These are phyloP conservation scores for Reticulitermes lucifugus DNA, from an alignment of 2,888 invertebrate genomes.

Conservation along the genomic window DNA sequence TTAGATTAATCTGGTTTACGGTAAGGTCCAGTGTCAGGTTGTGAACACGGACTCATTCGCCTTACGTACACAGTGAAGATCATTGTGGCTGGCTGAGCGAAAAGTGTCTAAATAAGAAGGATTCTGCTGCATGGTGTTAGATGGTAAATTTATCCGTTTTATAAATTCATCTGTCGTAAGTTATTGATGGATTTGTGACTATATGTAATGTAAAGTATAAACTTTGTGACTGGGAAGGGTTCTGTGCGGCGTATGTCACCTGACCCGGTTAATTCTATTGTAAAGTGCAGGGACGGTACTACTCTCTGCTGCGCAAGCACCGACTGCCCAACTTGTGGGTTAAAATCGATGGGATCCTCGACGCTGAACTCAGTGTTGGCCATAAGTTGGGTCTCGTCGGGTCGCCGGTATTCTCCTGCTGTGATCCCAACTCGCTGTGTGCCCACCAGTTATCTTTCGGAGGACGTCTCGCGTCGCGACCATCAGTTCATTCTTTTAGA, in stretches of 20 bases:
- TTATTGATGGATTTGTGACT: background rate
- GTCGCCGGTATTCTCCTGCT: background rate
- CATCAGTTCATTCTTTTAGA: background rate
- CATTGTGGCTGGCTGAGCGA: too few relatives aligned
- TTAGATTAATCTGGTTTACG: too few relatives aligned
- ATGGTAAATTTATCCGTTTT: background rate
- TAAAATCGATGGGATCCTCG: slow-evolving; percentile 44
- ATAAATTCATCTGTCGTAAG: too few relatives aligned
- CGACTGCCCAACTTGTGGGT: slow-evolving; percentile 8
- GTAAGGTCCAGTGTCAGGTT: too few relatives aligned
- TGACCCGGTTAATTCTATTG: slow-evolving; percentile 8
- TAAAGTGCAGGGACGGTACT: background rate
- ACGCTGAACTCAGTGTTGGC: slow-evolving; percentile 39
- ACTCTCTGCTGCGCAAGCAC: background rate
- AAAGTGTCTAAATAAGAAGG: too few relatives aligned
- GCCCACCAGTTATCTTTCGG: too few relatives aligned
- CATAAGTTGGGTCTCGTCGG: slow-evolving; percentile 31
- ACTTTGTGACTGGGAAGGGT: background rate
- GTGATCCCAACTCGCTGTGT: background rate
- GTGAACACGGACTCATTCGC: too few relatives aligned
- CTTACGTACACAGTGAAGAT: too few relatives aligned
- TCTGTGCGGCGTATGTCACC: background rate
- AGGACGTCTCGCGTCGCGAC: too few relatives aligned
- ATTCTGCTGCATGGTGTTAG: background rate
- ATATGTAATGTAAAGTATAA: background rate